These are phyloP conservation scores for Zalophus californianus DNA, from an alignment of 2,797 vertebrate species.

Conservation along the genomic window DNA sequence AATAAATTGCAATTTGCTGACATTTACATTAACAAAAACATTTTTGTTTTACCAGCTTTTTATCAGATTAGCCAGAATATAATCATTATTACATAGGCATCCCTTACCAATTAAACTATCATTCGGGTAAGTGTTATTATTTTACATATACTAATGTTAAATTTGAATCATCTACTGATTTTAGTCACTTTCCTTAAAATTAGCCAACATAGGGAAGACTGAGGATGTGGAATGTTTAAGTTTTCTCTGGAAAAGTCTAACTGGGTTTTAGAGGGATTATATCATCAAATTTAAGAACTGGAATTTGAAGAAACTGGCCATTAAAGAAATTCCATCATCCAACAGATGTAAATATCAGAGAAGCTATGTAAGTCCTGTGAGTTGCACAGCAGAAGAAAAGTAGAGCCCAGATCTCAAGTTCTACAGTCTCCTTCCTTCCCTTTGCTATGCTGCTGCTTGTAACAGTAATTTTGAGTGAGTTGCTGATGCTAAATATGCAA, in stretches of 20 bases:
- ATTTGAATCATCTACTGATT: background rate
- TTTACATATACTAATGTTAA: background rate
- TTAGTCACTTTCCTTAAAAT: background rate
- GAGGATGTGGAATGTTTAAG: background rate
- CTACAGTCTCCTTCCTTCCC: background rate
- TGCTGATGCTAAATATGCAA: background rate
- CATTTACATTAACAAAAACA: conserved; percentile 36
- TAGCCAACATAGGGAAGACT: background rate
- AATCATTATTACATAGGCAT: background rate
- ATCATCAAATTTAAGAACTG: background rate
- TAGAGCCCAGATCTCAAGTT: background rate
- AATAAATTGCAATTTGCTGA: background rate
- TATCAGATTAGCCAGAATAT: background rate
- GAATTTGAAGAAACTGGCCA: background rate
- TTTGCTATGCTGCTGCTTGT: background rate
- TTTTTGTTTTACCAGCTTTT: background rate
- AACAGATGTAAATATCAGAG: background rate
- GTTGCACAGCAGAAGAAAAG: background rate
- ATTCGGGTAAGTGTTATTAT: background rate
- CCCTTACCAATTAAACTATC: background rate
- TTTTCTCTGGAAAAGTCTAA: background rate
- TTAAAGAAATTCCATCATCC: background rate
- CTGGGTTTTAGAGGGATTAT: background rate
- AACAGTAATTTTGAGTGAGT: background rate
- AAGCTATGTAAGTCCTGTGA: background rate